A percentile compares a stretch with the other conserved stretches of the same genome.
Evolutionary conservation across 2,888 invertebrate genomes (phyloP).

Genomic region (Sicus ferrugineus): DNA sequence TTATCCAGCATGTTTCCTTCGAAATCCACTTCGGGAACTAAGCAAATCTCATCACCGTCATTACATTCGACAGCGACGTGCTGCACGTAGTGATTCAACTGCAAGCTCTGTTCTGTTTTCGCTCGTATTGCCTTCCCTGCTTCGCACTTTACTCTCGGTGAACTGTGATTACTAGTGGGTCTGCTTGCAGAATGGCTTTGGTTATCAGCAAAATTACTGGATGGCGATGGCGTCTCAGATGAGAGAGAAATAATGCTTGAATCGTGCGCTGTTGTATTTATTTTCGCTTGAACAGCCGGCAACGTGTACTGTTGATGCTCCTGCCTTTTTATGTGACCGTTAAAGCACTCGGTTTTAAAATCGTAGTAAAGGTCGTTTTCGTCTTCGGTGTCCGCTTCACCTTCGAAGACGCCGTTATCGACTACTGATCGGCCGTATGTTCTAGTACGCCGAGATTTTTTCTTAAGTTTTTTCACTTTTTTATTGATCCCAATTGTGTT

Average conservation of each 20-base stretch:
- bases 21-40: conserved; percentile 85
- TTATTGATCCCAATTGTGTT: conserved; percentile 53
- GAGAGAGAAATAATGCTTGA: conserved; percentile 71
- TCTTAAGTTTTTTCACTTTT: conserved; percentile 49
- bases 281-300: conserved; percentile 24
- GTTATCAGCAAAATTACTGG: conserved; percentile 54
- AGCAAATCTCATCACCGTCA: conserved; percentile 72
- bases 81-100: conserved; percentile 36
- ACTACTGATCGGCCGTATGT: conserved; percentile 41
- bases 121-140: conserved; percentile 38
- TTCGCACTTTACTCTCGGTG: conserved; percentile 44
- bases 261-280: conserved; percentile 59
- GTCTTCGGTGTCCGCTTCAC: conserved; percentile 27
- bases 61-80: conserved; percentile 42
- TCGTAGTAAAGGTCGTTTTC: conserved; percentile 43
- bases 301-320: conserved; percentile 33
- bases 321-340: conserved; percentile 33
- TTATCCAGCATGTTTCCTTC: conserved; percentile 80
- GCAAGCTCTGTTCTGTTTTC: conserved; percentile 26
- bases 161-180: conserved; percentile 45
- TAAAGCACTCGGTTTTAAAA: conserved; percentile 36
- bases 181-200: conserved; percentile 43
- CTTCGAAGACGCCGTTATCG: conserved; percentile 27
- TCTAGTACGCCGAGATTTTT: conserved; percentile 46
- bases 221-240: conserved; percentile 40